Conservation (phyloP, 2,113 vertebrate species). For the Columba livia region DNA sequence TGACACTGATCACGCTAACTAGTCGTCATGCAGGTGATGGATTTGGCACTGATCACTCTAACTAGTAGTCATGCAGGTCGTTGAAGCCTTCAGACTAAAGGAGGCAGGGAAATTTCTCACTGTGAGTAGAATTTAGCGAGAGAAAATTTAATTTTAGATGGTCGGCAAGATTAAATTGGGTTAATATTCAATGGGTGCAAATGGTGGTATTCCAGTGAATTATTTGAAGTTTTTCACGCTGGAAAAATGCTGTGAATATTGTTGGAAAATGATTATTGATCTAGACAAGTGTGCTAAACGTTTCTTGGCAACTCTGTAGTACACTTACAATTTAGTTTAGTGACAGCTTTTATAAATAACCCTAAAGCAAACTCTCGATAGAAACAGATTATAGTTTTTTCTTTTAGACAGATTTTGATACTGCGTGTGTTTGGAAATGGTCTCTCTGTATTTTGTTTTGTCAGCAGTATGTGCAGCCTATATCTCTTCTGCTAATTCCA, state of each 20-base stretch:
- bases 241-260: conserved; percentile 71
- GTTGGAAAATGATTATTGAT: conserved; percentile 80
- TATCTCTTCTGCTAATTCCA: neutral
- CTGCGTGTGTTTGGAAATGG: neutral
- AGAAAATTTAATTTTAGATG: neutral
- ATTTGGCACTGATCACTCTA: neutral
- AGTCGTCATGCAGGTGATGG: neutral
- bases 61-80: too few species aligned
- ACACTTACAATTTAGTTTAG: conserved; percentile 72
- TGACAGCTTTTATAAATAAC: conserved; percentile 76
- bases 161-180: neutral
- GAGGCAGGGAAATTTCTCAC: neutral
- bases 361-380: conserved; percentile 70
- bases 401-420: conserved; percentile 19
- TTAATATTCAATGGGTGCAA: conserved; percentile 27
- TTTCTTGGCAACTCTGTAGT: conserved; percentile 72
- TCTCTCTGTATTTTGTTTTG: neutral
- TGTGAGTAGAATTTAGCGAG: neutral
- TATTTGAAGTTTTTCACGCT: conserved; percentile 60
- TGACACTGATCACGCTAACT: neutral
- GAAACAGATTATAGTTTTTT: conserved; percentile 33
- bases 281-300: conserved; percentile 72
- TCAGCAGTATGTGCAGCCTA: neutral
- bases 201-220: conserved; percentile 45
- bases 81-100: neutral